Conservation (phyloP, 2,113 vertebrate genomes). For the Eulemur rufifrons region DNA sequence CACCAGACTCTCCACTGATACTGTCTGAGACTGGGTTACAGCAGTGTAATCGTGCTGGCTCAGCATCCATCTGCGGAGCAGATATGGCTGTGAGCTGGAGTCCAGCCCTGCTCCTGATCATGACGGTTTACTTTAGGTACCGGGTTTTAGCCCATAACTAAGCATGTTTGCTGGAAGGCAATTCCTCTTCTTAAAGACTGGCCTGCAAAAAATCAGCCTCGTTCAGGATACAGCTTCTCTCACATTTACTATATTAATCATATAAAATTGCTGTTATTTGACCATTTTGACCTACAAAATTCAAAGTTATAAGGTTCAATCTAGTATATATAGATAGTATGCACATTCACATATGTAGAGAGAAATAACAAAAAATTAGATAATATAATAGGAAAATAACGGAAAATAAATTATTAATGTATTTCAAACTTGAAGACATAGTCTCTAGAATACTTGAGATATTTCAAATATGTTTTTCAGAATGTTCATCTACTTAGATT, state of each 20-base stretch:
- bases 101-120: accelerated
- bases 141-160: background rate
- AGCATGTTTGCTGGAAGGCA: background rate
- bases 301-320: background rate
- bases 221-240: accelerated
- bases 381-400: background rate
- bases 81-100: accelerated
- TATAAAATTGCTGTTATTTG: background rate
- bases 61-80: accelerated
- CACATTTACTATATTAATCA: background rate
- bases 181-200: background rate
- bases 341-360: background rate
- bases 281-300: background rate
- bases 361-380: background rate
- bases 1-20: accelerated
- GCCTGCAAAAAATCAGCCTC: too few relatives aligned
- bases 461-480: background rate
- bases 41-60: accelerated
- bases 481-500: background rate
- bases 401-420: background rate
- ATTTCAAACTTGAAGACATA: background rate
- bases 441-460: background rate
- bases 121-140: background rate
- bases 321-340: background rate
- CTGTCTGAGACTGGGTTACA: accelerated